phyloP scores from a whole-genome alignment of 2,888 invertebrate genomes.

The Trichogramma evanescens region DNA sequence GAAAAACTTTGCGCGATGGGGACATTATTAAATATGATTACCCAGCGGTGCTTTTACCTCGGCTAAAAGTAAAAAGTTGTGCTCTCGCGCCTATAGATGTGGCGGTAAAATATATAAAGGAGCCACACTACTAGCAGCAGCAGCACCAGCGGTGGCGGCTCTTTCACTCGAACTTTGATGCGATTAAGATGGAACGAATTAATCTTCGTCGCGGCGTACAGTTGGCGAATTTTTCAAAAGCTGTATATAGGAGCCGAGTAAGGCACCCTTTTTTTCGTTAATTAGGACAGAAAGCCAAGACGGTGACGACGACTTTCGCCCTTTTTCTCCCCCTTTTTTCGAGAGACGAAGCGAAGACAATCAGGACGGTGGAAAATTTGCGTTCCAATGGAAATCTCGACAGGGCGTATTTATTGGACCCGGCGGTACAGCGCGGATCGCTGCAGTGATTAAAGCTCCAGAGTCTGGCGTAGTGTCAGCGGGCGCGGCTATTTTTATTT shows the following conservation, averaged over 20 bases:
- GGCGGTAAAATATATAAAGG: slow-evolving; percentile 7
- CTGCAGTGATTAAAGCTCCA: slow-evolving; percentile 4
- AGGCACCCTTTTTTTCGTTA: slow-evolving; percentile 32
- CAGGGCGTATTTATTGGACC: slow-evolving; percentile 10
- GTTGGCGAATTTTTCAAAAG: slow-evolving; percentile 31
- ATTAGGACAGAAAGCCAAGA: slow-evolving; percentile 36
- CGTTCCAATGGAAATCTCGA: slow-evolving; percentile 4
- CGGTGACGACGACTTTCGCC: slow-evolving; percentile 4
- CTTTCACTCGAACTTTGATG: slow-evolving; percentile 46
- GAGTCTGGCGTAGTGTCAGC: no score
- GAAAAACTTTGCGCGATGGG: slow-evolving; percentile 37
- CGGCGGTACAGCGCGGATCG: neutral
- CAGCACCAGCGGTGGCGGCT: neutral
- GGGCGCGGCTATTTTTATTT: no score
- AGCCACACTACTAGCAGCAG: neutral
- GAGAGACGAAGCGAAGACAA: slow-evolving; percentile 2
- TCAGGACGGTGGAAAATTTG: slow-evolving; percentile 11
- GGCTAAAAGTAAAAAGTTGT: slow-evolving; percentile 32
- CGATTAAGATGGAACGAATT: slow-evolving; percentile 49
- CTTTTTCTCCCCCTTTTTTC: neutral
- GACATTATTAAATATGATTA: slow-evolving; percentile 46
- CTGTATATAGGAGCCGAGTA: slow-evolving; percentile 8
- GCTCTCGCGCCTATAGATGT: slow-evolving; percentile 14
- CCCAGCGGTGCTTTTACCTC: slow-evolving; percentile 22
- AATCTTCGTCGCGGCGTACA: slow-evolving; percentile 45